These are phyloP conservation scores for Nomada goodeniana DNA, from an alignment of 2,888 invertebrate genomes.

Conservation along the genomic window DNA sequence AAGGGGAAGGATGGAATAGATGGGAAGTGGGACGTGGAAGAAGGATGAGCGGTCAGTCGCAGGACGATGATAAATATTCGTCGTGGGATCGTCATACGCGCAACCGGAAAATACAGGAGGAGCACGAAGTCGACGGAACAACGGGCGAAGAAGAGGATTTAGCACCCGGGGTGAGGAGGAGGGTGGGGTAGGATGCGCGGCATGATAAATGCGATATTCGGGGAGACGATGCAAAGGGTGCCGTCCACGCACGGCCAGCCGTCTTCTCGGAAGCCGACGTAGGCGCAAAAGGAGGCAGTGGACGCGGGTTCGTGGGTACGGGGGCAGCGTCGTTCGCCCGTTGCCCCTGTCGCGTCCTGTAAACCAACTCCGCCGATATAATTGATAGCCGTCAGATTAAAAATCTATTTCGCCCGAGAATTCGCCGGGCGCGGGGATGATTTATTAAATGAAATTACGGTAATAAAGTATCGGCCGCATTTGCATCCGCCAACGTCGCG, in stretches of 20 bases:
- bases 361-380: constrained; percentile 57
- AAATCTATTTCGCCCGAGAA: constrained; percentile 72
- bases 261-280: constrained; percentile 43
- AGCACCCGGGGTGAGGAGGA: constrained; percentile 41
- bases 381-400: constrained; percentile 72
- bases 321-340: constrained; percentile 13
- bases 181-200: constrained; percentile 55
- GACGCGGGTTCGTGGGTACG: constrained; percentile 16
- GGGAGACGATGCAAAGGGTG: constrained; percentile 43
- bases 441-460: constrained; percentile 77
- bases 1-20: too few relatives aligned
- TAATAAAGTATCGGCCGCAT: constrained; percentile 62
- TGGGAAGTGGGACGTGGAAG: neutral
- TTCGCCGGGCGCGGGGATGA: constrained; percentile 57
- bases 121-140: constrained; percentile 32
- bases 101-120: constrained; percentile 51
- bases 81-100: constrained; percentile 58
- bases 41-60: constrained; percentile 30
- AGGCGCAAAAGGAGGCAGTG: constrained; percentile 40
- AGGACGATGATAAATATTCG: constrained; percentile 67
- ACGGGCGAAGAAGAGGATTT: constrained; percentile 41
- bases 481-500: constrained; percentile 26
- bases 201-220: constrained; percentile 71
- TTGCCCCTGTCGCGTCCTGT: constrained; percentile 12
- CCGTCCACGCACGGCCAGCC: neutral